phyloP scores from a whole-genome alignment of 2,888 invertebrate genomes.

The Digitonthophagus gazella region DNA sequence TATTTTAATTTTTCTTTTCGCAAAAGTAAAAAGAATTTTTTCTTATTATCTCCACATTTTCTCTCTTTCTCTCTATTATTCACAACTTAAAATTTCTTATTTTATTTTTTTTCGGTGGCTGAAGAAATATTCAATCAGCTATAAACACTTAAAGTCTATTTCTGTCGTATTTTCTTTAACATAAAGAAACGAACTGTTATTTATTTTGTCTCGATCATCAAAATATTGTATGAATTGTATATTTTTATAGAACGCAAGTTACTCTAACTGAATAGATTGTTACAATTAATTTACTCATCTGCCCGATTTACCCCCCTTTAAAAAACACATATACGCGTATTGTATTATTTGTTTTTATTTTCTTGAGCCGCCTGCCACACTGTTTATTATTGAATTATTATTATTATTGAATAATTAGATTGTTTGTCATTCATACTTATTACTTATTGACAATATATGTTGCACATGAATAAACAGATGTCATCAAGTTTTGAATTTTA shows the following conservation, averaged over 20 bases:
- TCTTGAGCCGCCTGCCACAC: not conserved
- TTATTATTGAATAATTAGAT: not conserved
- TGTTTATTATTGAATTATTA: conserved; percentile 1
- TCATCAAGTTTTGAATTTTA: conserved; percentile 5
- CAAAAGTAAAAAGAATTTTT: not conserved
- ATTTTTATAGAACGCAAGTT: not conserved
- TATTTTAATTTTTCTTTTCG: not conserved
- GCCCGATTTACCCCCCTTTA: not conserved
- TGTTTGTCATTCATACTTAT: conserved; percentile 17
- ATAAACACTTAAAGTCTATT: too few species aligned
- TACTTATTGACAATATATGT: conserved; percentile 20
- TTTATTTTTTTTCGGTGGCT: not conserved
- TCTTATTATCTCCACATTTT: not conserved
- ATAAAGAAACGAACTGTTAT: too few species aligned
- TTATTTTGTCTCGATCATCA: not conserved
- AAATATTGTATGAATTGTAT: not conserved
- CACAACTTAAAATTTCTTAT: not conserved
- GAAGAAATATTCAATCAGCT: not conserved
- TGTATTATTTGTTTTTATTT: not conserved
- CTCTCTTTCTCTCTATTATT: not conserved
- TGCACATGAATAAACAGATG: conserved; percentile 22
- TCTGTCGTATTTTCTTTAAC: too few species aligned
- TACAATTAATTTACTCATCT: too few species aligned
- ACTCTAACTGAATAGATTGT: not conserved
- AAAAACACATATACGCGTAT: not conserved